Percentiles rank a stretch among this genome's conserved stretches.
Conservation (phyloP, 2,888 invertebrate species). For the Leptopilina drosophilae region DNA sequence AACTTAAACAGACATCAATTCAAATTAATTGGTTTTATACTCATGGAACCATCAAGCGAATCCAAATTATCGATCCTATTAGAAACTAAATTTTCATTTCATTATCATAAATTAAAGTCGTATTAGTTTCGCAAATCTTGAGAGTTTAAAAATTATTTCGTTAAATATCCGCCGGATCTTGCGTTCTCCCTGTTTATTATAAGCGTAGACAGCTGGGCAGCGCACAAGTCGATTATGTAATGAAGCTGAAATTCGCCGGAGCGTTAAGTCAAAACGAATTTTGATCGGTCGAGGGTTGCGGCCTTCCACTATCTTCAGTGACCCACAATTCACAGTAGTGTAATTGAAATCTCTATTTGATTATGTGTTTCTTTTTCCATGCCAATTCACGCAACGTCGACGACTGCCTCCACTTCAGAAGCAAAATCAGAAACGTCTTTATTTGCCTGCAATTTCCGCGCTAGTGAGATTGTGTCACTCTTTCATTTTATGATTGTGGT, state of each 20-base stretch:
- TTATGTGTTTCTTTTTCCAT: background rate
- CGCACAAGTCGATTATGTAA: conserved; percentile 65
- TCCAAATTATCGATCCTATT: no score
- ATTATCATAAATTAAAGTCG: no score
- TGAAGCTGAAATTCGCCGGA: conserved; percentile 56
- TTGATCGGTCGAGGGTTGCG: conserved; percentile 22
- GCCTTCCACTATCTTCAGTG: conserved; percentile 26
- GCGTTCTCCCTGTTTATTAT: conserved; percentile 40
- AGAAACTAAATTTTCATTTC: no score
- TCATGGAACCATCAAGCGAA: no score
- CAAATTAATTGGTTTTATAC: no score
- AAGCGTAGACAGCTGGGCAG: conserved; percentile 68
- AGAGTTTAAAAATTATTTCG: conserved; percentile 16
- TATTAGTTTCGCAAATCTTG: background rate
- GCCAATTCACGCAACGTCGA: background rate
- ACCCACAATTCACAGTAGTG: background rate
- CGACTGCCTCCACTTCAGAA: background rate
- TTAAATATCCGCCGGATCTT: conserved; percentile 25
- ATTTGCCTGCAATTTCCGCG: conserved; percentile 9
- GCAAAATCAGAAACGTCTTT: background rate
- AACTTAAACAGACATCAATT: no score
- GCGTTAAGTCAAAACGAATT: conserved; percentile 48
- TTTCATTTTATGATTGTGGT: background rate
- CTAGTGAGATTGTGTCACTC: background rate
- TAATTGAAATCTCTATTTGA: background rate